Conservation (phyloP, 2,888 invertebrate species). For the Perithous albicinctus region DNA sequence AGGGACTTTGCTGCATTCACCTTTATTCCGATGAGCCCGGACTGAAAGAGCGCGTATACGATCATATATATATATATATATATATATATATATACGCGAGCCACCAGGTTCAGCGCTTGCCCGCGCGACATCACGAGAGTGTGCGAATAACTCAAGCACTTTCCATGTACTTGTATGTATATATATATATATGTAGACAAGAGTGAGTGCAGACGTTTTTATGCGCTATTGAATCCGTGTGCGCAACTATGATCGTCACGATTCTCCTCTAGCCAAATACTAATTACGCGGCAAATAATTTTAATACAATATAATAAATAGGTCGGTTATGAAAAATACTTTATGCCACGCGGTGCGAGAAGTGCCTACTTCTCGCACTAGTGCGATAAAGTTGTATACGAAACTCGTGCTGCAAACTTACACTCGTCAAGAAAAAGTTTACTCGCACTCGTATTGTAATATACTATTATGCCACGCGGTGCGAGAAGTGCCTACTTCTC, state of each 20-base stretch:
- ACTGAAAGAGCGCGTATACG: slow-evolving; percentile 62
- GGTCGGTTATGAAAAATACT: no score
- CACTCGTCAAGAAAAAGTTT: no score
- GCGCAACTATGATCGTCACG: background rate
- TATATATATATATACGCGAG: no score
- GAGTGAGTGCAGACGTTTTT: slow-evolving; percentile 31
- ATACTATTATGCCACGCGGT: no score
- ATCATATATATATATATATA: no score
- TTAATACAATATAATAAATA: background rate
- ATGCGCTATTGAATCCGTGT: slow-evolving; percentile 1
- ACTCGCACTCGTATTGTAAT: no score
- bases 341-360: no score
- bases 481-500: no score
- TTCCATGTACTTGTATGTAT: background rate
- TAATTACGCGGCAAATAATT: background rate
- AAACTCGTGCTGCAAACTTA: no score
- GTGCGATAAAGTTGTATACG: no score
- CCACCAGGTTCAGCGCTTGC: slow-evolving; percentile 10
- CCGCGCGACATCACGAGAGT: slow-evolving; percentile 1
- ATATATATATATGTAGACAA: background rate
- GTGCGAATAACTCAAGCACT: slow-evolving; percentile 33
- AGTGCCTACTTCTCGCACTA: no score
- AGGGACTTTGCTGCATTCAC: slow-evolving; percentile 70
- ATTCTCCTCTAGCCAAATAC: background rate
- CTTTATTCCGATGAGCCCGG: slow-evolving; percentile 69